Base-by-base conservation (phyloP, 2,113 vertebrate species). In the Petrocephalus microphthalmus region DNA sequence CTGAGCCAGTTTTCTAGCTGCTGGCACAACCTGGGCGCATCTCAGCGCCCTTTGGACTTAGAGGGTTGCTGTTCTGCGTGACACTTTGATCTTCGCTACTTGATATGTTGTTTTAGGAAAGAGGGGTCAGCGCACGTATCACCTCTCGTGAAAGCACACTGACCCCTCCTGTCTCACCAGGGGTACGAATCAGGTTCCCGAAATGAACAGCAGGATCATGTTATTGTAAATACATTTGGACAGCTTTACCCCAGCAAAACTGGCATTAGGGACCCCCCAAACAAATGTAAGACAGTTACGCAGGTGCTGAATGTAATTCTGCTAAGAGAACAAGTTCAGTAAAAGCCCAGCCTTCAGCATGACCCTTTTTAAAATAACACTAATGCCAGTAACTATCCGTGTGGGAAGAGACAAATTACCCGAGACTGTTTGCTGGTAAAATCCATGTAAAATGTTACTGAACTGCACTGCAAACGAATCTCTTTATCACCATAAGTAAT, bases 1-100 rank as follows among this genome's bases (percentile, higher is more conserved):
- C 25, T 84, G 52, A 84, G 13, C 47, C 82, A 0, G 19, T 25
- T 19, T 84, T 20, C 82, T 25, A 84, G 47, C 82, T 52, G 82
- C 45, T 84, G 45, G 49, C 45, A 52, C 3, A 84, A 13, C 10
- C 71, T 37, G 33, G 60, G 25, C n/a, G 25, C 3, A n/a, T 29
- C 60, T 29, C 60, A 13, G n/a, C 42, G 84, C 15, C n/a, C 52
- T 7, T 67, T 5, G 29, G 25, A 20, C 56, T 85, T 33, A 85
- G n/a, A 85, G 52, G 22, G n/a, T 3, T 33, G 84, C 25, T n/a
- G 19, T 54, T 85, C 84, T 54, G 25, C 15, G 1, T 19, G n/a
- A 53, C 13, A 56, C 52, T 85, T 85, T 85, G 84, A 85, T 85
- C 84, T 85, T 49, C 15, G 52, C 29, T 20, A 85, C 52, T 85